These are phyloP conservation scores for Protomyctophum bolini DNA, from an alignment of 2,113 vertebrate species.

Conservation along the genomic window DNA sequence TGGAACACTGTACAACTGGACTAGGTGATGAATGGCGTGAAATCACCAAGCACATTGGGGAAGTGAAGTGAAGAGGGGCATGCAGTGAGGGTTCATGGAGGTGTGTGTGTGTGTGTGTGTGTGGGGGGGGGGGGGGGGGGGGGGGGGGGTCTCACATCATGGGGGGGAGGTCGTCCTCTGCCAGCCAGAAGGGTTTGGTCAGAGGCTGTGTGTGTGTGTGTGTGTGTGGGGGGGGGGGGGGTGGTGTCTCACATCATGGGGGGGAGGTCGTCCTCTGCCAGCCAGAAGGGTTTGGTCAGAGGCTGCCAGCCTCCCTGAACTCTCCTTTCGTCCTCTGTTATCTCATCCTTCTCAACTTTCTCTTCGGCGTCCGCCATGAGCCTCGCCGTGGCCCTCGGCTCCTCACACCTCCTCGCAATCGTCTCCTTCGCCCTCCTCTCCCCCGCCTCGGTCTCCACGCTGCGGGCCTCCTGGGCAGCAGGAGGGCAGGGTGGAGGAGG, in stretches of 20 bases:
- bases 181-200: slow-evolving; percentile 74
- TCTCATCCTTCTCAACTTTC: slow-evolving; percentile 48
- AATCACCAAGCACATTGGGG: background rate
- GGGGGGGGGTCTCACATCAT: slow-evolving; percentile 76
- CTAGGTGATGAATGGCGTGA: background rate
- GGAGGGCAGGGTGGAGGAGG: slow-evolving; percentile 61
- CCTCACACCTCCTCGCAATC: slow-evolving; percentile 29
- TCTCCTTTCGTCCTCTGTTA: slow-evolving; percentile 37
- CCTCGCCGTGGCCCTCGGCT: slow-evolving; percentile 50
- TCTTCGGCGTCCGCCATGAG: background rate
- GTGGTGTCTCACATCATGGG: slow-evolving; percentile 80
- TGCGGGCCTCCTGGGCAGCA: slow-evolving; percentile 59
- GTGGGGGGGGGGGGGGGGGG: no score
- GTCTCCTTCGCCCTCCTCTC: slow-evolving; percentile 24
- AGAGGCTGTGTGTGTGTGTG: slow-evolving; percentile 22
- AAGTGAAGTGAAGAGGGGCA: slow-evolving; percentile 1
- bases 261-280: slow-evolving; percentile 76
- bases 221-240: no score
- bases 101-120: no score
- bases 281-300: slow-evolving; percentile 71
- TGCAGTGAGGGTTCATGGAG: slow-evolving; percentile 26
- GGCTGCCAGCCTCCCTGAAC: slow-evolving; percentile 56
- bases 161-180: slow-evolving; percentile 78
- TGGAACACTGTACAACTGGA: background rate
- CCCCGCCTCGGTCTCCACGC: slow-evolving; percentile 27